Conservation (phyloP, 2,888 invertebrate genomes). For the Noctuana brunneofusca region DNA sequence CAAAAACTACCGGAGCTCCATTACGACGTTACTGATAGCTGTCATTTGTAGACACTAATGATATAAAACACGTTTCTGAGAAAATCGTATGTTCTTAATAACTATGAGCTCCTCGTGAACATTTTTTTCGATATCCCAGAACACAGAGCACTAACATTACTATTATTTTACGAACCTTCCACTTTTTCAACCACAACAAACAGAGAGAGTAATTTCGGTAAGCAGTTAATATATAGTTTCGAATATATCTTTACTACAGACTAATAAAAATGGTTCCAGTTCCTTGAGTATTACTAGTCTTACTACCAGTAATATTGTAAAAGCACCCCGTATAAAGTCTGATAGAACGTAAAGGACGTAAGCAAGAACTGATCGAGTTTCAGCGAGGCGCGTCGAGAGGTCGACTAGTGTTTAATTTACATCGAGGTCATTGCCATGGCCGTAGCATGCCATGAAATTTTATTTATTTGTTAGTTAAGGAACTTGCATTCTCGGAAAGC, state of each 20-base stretch:
- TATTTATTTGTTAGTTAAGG: conserved; percentile 3
- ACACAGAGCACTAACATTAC: conserved; percentile 7
- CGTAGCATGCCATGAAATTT: conserved; percentile 12
- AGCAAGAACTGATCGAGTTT: conserved; percentile 32
- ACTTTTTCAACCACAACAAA: too few species aligned
- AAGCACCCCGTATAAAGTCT: conserved; percentile 25
- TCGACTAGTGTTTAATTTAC: conserved; percentile 23
- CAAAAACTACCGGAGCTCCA: conserved; percentile 31
- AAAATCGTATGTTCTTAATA: conserved; percentile 20
- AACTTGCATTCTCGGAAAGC: background rate
- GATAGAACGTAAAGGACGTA: conserved; percentile 19
- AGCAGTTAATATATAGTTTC: too few species aligned
- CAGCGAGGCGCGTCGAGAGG: conserved; percentile 23
- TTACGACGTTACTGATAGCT: conserved; percentile 34
- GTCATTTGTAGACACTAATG: conserved; percentile 34
- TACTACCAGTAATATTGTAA: background rate
- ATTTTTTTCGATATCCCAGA: conserved; percentile 11
- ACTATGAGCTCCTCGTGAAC: conserved; percentile 16
- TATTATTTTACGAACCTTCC: background rate
- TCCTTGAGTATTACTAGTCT: background rate
- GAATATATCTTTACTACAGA: too few species aligned
- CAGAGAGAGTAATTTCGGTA: background rate
- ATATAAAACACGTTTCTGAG: conserved; percentile 30
- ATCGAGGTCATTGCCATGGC: conserved; percentile 38
- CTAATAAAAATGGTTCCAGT: background rate